Evolutionary conservation across 2,113 vertebrate species (phyloP).

Genomic region (Neotoma lepida): DNA sequence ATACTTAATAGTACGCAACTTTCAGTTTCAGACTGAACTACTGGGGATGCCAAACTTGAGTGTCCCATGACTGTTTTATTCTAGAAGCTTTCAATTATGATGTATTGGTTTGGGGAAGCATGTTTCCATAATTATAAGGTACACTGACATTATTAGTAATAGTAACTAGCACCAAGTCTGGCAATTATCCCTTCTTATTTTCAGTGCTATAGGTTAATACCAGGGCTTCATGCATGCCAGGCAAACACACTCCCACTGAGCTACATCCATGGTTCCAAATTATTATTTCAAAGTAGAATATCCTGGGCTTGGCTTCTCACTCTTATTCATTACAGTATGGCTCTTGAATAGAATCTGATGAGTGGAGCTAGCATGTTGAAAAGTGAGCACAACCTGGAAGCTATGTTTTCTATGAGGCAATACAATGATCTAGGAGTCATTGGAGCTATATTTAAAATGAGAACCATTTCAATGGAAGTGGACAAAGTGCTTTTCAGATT

Average conservation of each 20-base stretch:
- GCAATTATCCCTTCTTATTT: not conserved
- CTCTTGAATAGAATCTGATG: not conserved
- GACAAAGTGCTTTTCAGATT: not conserved
- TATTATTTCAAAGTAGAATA: not conserved
- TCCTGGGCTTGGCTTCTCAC: not conserved
- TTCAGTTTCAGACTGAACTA: conserved; percentile 1
- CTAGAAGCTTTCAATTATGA: not conserved
- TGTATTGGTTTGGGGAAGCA: not conserved
- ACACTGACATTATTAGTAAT: conserved; percentile 9
- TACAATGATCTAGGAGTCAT: not conserved
- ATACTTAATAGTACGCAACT: not conserved
- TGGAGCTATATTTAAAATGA: conserved; percentile 7
- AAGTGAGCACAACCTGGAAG: not conserved
- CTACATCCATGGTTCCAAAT: not conserved
- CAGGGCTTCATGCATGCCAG: not conserved
- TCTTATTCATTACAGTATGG: not conserved
- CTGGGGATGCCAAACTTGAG: not conserved
- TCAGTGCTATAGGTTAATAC: not conserved
- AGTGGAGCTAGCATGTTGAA: not conserved
- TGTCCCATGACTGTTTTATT: not conserved
- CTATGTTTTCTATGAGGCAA: not conserved
- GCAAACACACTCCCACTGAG: not conserved
- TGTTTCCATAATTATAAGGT: not conserved
- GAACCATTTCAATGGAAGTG: not conserved
- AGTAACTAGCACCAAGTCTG: not conserved